phyloP scores from a whole-genome alignment of 2,113 vertebrate species.

The Tragulus kanchil region DNA sequence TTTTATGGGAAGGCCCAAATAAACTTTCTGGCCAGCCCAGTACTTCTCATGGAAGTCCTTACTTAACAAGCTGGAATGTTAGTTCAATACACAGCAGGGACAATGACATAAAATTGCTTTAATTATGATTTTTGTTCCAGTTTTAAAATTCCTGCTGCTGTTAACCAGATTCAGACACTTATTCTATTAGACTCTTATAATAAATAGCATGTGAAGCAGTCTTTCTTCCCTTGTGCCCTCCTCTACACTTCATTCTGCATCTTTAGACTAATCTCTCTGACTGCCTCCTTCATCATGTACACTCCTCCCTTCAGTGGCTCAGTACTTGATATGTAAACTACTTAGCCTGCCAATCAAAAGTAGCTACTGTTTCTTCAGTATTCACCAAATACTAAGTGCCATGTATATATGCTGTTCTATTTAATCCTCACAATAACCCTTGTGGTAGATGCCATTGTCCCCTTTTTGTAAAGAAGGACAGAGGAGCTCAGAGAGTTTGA shows the following conservation, averaged over 20 bases:
- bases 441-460: background rate
- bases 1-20: background rate
- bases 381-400: background rate
- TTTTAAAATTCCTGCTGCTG: background rate
- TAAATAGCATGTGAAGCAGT: background rate
- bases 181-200: background rate
- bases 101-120: background rate
- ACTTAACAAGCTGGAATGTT: background rate
- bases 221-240: background rate
- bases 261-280: slow-evolving; percentile 4
- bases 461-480: background rate
- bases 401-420: background rate
- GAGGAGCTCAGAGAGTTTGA: background rate
- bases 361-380: background rate
- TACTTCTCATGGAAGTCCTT: background rate
- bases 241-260: background rate
- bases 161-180: background rate
- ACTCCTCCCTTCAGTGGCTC: background rate
- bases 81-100: background rate
- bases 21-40: background rate
- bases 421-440: slow-evolving; percentile 2
- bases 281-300: background rate
- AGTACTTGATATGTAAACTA: background rate
- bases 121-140: background rate
- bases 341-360: slow-evolving; percentile 10